Base-by-base conservation (phyloP, 92 coral and sea anemone species). In the Virgularia gustaviana region DNA sequence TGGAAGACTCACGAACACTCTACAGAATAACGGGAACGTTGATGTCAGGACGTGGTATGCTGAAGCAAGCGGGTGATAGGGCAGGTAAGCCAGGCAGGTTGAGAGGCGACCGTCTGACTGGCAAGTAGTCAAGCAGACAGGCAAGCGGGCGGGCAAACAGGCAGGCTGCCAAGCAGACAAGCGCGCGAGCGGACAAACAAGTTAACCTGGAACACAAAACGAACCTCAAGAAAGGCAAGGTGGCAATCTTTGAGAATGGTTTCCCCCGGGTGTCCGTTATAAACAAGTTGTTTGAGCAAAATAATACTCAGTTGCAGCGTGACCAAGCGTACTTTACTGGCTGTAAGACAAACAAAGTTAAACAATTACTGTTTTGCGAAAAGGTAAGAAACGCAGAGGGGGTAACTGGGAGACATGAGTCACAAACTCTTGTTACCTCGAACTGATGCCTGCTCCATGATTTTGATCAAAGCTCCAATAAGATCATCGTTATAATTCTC, bases 1-100 rank as follows among this genome's bases (percentile, higher is more conserved):
- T 92, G 55, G 96, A 89, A 24, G 98, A 89, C 52, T 92, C 98
- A 19, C 98, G 91, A 30, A 92, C 88, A 66, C 83, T 87, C 98
- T 92, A 73, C 37, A 76, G 70, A 34, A 36, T 39, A 25, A 65
- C 6, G 57, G 64, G 39, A n/a, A n/a, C n/a, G n/a, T n/a, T n/a
- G n/a, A n/a, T n/a, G n/a, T n/a, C n/a, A n/a, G n/a, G n/a, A n/a
- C n/a, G n/a, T n/a, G n/a, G n/a, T 23, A 22, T 22, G n/a, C 22
- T 7, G 0, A 3, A 6, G 43, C 16, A 9, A 13, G 39, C 32
- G 11, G 19, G 5, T 0, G 61, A 63, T n/a, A n/a, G n/a, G n/a
- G n/a, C n/a, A n/a, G n/a, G 11, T 2, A 35, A 19, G 16, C 32
- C 4, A 24, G 11, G 0, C 23, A 57, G 54, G 24, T 6, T 4